These are phyloP conservation scores for Aythya baeri DNA, from an alignment of 2,113 vertebrate genomes.

Conservation along the genomic window DNA sequence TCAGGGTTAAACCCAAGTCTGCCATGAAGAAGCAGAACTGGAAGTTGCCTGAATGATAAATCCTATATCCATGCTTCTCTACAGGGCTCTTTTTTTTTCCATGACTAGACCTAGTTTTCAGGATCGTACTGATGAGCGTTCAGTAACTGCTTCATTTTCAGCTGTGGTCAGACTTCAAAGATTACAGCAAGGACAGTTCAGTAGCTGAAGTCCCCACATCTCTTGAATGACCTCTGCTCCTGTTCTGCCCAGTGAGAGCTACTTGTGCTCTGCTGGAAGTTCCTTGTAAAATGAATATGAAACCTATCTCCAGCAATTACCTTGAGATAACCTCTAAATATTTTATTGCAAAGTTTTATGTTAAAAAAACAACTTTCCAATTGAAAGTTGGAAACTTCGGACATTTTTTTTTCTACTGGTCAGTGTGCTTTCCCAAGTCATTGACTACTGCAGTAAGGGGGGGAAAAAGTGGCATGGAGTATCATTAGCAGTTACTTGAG, in stretches of 20 bases:
- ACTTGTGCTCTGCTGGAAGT: not conserved
- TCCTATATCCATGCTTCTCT: not conserved
- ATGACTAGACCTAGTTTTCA: not conserved
- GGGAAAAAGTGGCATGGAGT: not conserved
- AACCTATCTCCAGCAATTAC: not conserved
- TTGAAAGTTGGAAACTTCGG: not conserved
- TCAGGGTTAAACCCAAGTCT: not conserved
- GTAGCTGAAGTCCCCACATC: not conserved
- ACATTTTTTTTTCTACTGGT: not conserved
- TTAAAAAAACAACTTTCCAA: too few species aligned
- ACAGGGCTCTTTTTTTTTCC: rapidly evolving
- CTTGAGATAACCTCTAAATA: not conserved
- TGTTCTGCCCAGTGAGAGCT: not conserved
- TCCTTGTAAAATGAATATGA: not conserved
- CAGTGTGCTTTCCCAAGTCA: not conserved
- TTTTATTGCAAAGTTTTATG: not conserved
- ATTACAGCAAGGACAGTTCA: not conserved
- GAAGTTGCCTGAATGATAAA: not conserved
- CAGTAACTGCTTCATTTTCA: not conserved
- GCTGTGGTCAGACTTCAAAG: not conserved
- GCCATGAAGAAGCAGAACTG: not conserved
- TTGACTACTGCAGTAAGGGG: not conserved
- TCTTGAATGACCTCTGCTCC: not conserved
- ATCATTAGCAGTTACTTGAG: not conserved
- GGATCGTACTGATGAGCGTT: not conserved